phyloP scores from a whole-genome alignment of 2,888 invertebrate genomes.

The Caenorhabditis japonica region DNA sequence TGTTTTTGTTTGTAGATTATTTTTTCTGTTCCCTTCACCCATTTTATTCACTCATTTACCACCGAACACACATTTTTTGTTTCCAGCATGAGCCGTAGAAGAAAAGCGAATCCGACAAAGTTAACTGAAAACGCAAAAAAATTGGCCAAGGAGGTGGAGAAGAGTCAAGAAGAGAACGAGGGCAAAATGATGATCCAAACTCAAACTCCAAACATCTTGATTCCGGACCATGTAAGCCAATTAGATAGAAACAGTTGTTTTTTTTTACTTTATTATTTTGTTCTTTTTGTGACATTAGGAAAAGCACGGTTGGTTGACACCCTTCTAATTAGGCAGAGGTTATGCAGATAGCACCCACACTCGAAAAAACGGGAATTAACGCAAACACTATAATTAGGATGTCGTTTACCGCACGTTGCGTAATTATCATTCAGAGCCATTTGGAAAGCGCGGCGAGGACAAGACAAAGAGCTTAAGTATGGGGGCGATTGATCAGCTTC shows the following conservation, averaged over 20 bases:
- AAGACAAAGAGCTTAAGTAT: background rate
- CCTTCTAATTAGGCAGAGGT: slow-evolving; percentile 27
- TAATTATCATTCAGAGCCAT: slow-evolving; percentile 13
- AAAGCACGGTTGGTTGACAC: background rate
- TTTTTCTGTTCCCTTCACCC: too few relatives aligned
- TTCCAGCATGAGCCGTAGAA: slow-evolving; percentile 74
- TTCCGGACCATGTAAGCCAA: slow-evolving; percentile 33
- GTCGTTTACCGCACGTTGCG: slow-evolving; percentile 42
- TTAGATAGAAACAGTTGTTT: background rate
- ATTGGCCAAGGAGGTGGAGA: slow-evolving; percentile 15
- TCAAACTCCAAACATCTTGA: slow-evolving; percentile 15
- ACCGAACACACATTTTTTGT: slow-evolving; percentile 16
- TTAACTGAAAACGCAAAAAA: slow-evolving; percentile 48
- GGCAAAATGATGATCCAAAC: slow-evolving; percentile 20
- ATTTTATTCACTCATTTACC: background rate
- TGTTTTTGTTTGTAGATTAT: too few relatives aligned
- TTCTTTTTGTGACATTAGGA: background rate
- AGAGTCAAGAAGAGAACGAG: slow-evolving; percentile 45
- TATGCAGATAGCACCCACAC: slow-evolving; percentile 1
- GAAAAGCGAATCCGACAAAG: slow-evolving; percentile 71
- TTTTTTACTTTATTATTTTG: background rate
- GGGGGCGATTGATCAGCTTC: background rate
- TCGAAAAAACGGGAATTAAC: slow-evolving; percentile 5
- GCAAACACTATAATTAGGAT: slow-evolving; percentile 31
- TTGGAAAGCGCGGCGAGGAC: background rate